Evolutionary conservation across 2,888 invertebrate genomes (phyloP).

Genomic region (Zaprionus lineosus): DNA sequence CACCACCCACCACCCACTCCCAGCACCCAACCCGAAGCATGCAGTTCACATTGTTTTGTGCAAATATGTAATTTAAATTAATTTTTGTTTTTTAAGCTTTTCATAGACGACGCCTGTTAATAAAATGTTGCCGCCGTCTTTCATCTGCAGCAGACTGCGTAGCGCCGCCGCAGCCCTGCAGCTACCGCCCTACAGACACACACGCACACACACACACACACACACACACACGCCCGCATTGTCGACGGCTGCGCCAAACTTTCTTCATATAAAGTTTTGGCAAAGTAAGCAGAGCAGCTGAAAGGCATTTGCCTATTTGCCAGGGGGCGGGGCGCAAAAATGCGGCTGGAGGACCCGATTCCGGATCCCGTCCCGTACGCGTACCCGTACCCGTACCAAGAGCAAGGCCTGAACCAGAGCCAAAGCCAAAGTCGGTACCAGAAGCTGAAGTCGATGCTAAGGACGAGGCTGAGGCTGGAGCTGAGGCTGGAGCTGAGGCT

Average conservation of each 20-base stretch:
- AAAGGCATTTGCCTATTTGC: constrained; percentile 49
- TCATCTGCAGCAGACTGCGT: neutral
- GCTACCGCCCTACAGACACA: neutral
- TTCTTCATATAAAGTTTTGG: constrained; percentile 73
- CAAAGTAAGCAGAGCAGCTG: constrained; percentile 70
- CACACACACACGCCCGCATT: neutral
- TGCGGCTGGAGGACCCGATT: no score
- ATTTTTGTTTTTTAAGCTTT: constrained; percentile 74
- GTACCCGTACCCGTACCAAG: no score
- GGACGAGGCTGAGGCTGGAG: no score
- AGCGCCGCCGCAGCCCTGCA: constrained; percentile 18
- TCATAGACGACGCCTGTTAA: constrained; percentile 70
- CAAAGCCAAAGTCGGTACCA: no score
- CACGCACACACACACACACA: neutral
- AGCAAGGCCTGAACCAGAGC: no score
- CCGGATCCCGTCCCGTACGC: no score
- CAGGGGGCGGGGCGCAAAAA: neutral
- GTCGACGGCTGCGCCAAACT: constrained; percentile 58
- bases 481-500: neutral
- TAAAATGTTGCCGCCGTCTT: constrained; percentile 54
- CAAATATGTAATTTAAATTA: constrained; percentile 76
- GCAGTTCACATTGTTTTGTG: constrained; percentile 62
- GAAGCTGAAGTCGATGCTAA: no score
- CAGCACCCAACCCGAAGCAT: constrained; percentile 1
- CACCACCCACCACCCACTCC: neutral